phyloP scores from a whole-genome alignment of 2,888 invertebrate species.

The Mythimna lalbum region DNA sequence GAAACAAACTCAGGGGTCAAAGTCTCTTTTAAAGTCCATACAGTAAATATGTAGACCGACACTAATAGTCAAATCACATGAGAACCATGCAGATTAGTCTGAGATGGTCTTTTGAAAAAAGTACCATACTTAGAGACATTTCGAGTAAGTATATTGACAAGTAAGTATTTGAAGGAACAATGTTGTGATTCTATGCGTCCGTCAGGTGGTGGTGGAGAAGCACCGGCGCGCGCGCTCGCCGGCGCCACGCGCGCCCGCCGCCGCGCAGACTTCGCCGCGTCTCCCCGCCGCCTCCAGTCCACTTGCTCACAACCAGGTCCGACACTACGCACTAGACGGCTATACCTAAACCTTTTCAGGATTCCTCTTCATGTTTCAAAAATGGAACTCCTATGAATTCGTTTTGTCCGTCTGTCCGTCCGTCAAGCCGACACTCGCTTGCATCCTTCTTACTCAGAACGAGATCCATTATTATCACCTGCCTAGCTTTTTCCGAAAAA shows the following conservation, averaged over 20 bases:
- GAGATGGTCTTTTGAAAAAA: no score
- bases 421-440: background rate
- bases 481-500: background rate
- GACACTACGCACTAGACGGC: no score
- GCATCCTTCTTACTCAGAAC: background rate
- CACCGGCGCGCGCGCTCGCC: slow-evolving; percentile 58
- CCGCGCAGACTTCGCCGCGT: slow-evolving; percentile 53
- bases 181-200: background rate
- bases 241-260: slow-evolving; percentile 2
- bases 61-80: no score
- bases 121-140: no score
- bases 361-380: background rate
- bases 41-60: no score
- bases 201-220: slow-evolving; percentile 69
- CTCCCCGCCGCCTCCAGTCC: slow-evolving; percentile 64
- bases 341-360: background rate
- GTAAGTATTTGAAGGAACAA: background rate
- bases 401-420: background rate
- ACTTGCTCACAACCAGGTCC: slow-evolving; percentile 40
- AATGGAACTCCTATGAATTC: background rate
- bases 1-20: no score
- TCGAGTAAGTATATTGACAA: background rate
- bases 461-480: background rate
- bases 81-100: no score
- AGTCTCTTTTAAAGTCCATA: no score